phyloP scores from a whole-genome alignment of 2,888 invertebrate species.

The Zelleria hepariella region DNA sequence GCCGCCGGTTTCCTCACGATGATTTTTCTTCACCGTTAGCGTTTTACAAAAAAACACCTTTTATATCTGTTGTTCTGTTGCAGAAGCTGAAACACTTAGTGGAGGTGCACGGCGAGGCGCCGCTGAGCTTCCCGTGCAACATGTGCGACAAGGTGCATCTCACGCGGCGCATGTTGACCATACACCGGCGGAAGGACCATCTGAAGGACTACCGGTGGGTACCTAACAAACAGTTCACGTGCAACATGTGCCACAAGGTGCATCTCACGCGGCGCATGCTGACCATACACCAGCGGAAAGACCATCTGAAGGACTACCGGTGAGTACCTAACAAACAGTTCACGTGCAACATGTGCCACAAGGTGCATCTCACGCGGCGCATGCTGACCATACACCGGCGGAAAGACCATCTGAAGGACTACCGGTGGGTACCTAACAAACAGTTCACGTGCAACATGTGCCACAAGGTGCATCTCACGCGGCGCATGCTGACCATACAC shows the following conservation, averaged over 20 bases:
- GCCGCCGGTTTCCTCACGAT: too few species aligned
- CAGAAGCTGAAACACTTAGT: conserved; percentile 58
- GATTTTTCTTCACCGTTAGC: too few species aligned
- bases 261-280: conserved; percentile 44
- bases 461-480: conserved; percentile 43
- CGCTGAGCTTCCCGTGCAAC: conserved; percentile 43
- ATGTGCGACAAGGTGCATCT: conserved; percentile 48
- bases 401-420: conserved; percentile 57
- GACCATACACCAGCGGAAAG: conserved; percentile 52
- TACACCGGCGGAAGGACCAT: conserved; percentile 54
- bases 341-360: conserved; percentile 45
- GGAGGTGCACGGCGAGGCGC: conserved; percentile 54
- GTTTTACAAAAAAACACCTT: too few species aligned
- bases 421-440: conserved; percentile 34
- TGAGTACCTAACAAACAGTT: conserved; percentile 21
- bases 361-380: conserved; percentile 44
- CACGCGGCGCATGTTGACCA: conserved; percentile 44
- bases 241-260: conserved; percentile 44
- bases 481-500: conserved; percentile 50
- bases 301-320: conserved; percentile 58
- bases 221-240: conserved; percentile 29
- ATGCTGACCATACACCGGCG: conserved; percentile 49
- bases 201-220: conserved; percentile 50
- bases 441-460: conserved; percentile 42
- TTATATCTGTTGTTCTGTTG: too few species aligned